Base-by-base conservation (phyloP, 2,888 invertebrate species). In the Idaea aversata region DNA sequence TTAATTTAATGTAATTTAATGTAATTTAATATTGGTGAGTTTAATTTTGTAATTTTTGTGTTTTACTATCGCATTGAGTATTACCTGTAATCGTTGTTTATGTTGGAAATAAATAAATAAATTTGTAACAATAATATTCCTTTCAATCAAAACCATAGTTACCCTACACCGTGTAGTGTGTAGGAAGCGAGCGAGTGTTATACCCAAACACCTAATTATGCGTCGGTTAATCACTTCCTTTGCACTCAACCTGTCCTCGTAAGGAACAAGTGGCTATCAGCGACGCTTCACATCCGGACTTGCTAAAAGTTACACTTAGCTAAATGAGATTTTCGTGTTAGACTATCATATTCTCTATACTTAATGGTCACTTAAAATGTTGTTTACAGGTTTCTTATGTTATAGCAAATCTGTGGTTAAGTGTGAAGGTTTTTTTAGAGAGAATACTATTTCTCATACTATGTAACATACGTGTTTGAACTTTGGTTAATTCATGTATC, bases 111-210 rank as follows among this genome's bases (percentile, higher is more conserved):
- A n/a, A n/a, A n/a, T n/a, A n/a, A n/a, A n/a, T 25, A 2, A 25
- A 25, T 25, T 25, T 25, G 25, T 25, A 25, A 25, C 25, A 25
- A 25, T 25, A 67, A 59, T 65, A 59, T 7, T 63, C 58, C 35
- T 57, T 59, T 62, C 16, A 58, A 57, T 3, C 57, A 58, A 71
- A 66, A 63, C 15, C 35, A 71, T 70, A 61, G 79, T 65, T 80
- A 86, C 84, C 78, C 81, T 82, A 83, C 74, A 65, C 16, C 25
- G 74, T 80, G 82, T 86, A 85, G 90, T 25, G 74, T 80, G 82
- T 86, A 85, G 90, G 89, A 91, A 90, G 82, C 74, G 65, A 64
- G 76, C 82, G 84, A 88, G 89, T 90, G 88, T 88, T 84, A 85
- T 84, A 83, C 77, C 81, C 81, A 78, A 75, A 74, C 86, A 87